Evolutionary conservation across 2,797 vertebrate genomes (phyloP), one percentile per base, ranked within the genome.

Genomic region (Caiman crocodilus): DNA sequence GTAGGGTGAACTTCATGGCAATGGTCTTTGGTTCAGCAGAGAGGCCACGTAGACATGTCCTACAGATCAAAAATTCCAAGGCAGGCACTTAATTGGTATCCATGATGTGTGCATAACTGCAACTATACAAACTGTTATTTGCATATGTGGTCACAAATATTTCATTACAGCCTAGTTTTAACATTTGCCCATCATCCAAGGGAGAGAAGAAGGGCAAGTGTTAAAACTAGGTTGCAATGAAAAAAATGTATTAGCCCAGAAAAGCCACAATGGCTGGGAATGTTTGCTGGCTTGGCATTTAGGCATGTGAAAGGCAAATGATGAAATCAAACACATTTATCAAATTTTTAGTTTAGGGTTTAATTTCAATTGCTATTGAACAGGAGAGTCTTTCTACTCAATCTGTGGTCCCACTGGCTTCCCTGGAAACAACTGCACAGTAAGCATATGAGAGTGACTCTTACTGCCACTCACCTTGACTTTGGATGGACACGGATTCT

Each of bases 71-170:
- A 59, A 7, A 30, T 71, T 23, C 35, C 17, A 71, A 8, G 67
- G 67, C 67, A 69, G 61, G 21, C 11, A 56, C 28, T 1, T 1
- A 11, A 11, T 8, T 25, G 67, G 35, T 25, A 89, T 55, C 71
- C 3, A 1, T 50, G 1, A 0, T 17, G 50, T 57, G 15, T 14
- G 28, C 7, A 6, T 30, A 9, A 32, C 71, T 60, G 65, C 64
- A 88, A 81, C 17, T 11, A 82, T 35, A 2, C 23, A 13, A 73
- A 78, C n/a, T 8, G 21, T 12, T 26, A 10, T 56, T 59, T 1
- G 5, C 74, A 78, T 18, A 82, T 30, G 10, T 0, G 0, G 32
- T 55, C 0, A 0, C n/a, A 8, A 16, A 16, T 71, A 0, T 28
- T 82, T 81, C 84, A 32, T 7, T 0, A 1, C 26, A 4, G 14